Evolutionary conservation across 2,888 invertebrate genomes (phyloP).

Genomic region (Acrobasis suavella): DNA sequence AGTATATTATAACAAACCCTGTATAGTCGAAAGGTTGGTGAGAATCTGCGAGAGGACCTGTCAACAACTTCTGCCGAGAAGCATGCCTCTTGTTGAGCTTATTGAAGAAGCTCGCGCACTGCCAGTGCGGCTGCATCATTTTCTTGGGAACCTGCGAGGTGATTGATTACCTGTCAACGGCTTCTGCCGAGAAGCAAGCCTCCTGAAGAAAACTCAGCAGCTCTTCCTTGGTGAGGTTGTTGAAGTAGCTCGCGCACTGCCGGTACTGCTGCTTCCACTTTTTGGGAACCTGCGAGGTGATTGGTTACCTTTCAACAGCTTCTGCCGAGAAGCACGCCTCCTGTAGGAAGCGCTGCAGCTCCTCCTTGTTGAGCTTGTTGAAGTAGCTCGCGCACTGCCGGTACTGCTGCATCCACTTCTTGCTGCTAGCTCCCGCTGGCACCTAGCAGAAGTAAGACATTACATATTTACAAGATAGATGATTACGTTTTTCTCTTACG

Average conservation of each 20-base stretch:
- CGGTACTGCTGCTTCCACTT: constrained; percentile 45
- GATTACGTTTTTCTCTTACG: no score
- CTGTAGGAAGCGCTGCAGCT: constrained; percentile 60
- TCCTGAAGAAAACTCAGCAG: constrained; percentile 51
- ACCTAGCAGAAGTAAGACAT: constrained; percentile 36
- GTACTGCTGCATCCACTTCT: constrained; percentile 81
- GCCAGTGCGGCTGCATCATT: no score
- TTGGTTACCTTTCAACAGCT: constrained; percentile 58
- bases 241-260: constrained; percentile 76
- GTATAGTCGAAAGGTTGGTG: not conserved
- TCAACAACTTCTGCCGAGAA: no score
- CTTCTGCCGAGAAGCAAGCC: constrained; percentile 63
- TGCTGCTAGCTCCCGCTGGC: constrained; percentile 49
- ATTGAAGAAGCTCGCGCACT: no score
- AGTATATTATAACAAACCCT: not conserved
- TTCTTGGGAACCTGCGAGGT: no score
- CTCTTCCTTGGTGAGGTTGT: constrained; percentile 43
- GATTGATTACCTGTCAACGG: constrained; percentile 54
- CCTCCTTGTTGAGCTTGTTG: constrained; percentile 69
- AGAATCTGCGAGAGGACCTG: no score
- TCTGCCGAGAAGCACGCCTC: constrained; percentile 63
- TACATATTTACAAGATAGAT: no score
- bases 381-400: constrained; percentile 76
- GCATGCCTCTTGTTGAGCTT: no score
- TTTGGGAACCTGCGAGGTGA: not conserved